phyloP scores from a whole-genome alignment of 1,140 invertebrate genomes.

The Drosophila bocki region DNA sequence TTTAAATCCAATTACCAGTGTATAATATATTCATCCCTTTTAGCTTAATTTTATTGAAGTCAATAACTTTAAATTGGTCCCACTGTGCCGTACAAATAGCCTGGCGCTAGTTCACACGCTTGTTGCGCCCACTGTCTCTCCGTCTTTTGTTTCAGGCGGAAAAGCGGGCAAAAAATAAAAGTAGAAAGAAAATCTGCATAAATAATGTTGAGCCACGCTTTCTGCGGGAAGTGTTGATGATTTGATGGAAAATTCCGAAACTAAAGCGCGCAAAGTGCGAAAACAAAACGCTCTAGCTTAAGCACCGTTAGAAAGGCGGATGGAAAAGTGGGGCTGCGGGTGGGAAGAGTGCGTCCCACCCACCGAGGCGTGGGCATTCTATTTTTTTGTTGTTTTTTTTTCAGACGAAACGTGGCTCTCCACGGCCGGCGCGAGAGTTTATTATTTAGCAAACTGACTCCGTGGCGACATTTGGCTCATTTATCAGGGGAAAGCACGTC shows the following conservation, averaged over 20 bases:
- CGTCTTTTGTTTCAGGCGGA: conserved; percentile 55
- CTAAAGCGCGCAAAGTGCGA: conserved; percentile 64
- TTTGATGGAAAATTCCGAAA: conserved; percentile 72
- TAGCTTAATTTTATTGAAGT: not conserved
- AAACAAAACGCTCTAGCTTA: conserved; percentile 48
- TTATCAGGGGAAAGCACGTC: conserved; percentile 53
- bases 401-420: conserved; percentile 36
- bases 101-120: conserved; percentile 76
- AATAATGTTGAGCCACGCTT: conserved; percentile 73
- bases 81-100: conserved; percentile 43
- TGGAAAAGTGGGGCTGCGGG: not conserved
- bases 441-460: conserved; percentile 57
- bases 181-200: conserved; percentile 68
- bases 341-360: not conserved
- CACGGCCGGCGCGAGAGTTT: conserved; percentile 31
- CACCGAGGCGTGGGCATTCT: conserved; percentile 30
- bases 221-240: conserved; percentile 71
- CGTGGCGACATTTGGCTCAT: conserved; percentile 51
- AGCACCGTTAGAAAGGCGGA: conserved; percentile 34
- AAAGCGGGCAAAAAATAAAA: conserved; percentile 10
- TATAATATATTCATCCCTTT: too few species aligned
- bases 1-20: too few species aligned
- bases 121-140: conserved; percentile 63
- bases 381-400: conserved; percentile 11
- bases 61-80: not conserved